Percentiles rank a stretch among this genome's conserved stretches.
Evolutionary conservation across 1,140 invertebrate species (phyloP).

Genomic region (Goniozus legneri): DNA sequence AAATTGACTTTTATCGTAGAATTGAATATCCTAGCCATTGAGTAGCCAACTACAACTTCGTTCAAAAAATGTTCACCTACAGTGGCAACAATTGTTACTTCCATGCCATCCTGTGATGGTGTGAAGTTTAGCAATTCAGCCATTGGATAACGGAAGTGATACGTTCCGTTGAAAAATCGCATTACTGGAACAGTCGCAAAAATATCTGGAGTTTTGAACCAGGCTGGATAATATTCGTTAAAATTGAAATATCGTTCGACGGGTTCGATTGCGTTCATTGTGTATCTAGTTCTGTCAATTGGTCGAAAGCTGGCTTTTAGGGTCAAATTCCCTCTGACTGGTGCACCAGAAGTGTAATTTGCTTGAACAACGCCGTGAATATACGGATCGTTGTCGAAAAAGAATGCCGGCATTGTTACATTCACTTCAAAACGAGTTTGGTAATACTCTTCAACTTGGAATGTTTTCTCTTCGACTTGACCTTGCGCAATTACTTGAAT

Average conservation of each 20-base stretch:
- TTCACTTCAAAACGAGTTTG: slow-evolving; percentile 91
- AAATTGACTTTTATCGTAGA: slow-evolving; percentile 78
- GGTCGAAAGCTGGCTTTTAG: slow-evolving; percentile 73
- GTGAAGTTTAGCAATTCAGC: slow-evolving; percentile 69
- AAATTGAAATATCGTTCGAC: slow-evolving; percentile 73
- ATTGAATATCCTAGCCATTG: slow-evolving; percentile 82
- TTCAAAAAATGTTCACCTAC: slow-evolving; percentile 88
- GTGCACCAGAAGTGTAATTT: slow-evolving; percentile 88
- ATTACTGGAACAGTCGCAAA: slow-evolving; percentile 62
- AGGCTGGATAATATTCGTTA: slow-evolving; percentile 74
- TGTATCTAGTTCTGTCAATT: slow-evolving; percentile 48
- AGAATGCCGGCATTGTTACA: slow-evolving; percentile 91
- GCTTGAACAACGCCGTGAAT: slow-evolving; percentile 84
- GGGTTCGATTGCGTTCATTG: slow-evolving; percentile 33
- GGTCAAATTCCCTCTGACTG: slow-evolving; percentile 81
- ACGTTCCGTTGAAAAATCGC: slow-evolving; percentile 81
- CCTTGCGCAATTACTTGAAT: slow-evolving; percentile 86
- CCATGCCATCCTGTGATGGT: slow-evolving; percentile 69
- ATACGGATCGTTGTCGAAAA: slow-evolving; percentile 79
- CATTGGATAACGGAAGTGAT: slow-evolving; percentile 72
- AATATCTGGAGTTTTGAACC: slow-evolving; percentile 62
- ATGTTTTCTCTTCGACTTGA: slow-evolving; percentile 80
- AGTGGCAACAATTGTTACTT: slow-evolving; percentile 81
- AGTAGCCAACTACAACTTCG: slow-evolving; percentile 82
- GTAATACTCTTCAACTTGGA: slow-evolving; percentile 92